Percentiles rank a stretch among this genome's conserved stretches.
Evolutionary conservation across 30 jellyfish, hydroid and myxozoan genomes (phyloP).

Genomic region (Sanderia malayensis): DNA sequence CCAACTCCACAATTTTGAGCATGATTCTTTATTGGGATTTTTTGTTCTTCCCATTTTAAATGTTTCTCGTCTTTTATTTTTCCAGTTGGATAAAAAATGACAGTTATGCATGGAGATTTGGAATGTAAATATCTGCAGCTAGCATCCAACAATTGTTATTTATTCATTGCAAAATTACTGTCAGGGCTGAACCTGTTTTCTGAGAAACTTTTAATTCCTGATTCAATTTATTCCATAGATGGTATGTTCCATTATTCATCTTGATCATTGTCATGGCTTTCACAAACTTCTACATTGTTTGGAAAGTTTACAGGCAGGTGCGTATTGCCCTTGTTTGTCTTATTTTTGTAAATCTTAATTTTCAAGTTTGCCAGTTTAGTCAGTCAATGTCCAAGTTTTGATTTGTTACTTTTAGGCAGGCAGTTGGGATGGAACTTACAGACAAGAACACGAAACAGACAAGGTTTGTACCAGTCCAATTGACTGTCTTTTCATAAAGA

Average conservation of each 20-base stretch:
- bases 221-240: slow-evolving; percentile 1
- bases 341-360: no score
- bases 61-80: no score
- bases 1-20: no score
- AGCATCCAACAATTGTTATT: no score
- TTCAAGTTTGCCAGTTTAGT: background rate
- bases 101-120: slow-evolving; percentile 72
- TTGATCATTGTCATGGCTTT: slow-evolving; percentile 59
- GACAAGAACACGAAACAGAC: slow-evolving; percentile 78
- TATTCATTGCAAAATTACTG: no score
- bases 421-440: slow-evolving; percentile 84
- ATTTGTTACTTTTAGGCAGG: slow-evolving; percentile 72
- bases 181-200: no score
- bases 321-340: background rate
- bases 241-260: slow-evolving; percentile 75
- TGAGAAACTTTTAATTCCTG: no score
- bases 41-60: no score
- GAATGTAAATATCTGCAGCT: slow-evolving; percentile 55
- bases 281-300: slow-evolving; percentile 56
- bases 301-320: slow-evolving; percentile 55
- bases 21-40: no score
- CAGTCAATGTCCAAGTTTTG: no score
- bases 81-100: slow-evolving; percentile 62
- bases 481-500: no score
- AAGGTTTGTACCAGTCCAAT: slow-evolving; percentile 26